These are phyloP conservation scores for Heliconius ismenius DNA, from an alignment of 2,888 invertebrate genomes.

Conservation along the genomic window DNA sequence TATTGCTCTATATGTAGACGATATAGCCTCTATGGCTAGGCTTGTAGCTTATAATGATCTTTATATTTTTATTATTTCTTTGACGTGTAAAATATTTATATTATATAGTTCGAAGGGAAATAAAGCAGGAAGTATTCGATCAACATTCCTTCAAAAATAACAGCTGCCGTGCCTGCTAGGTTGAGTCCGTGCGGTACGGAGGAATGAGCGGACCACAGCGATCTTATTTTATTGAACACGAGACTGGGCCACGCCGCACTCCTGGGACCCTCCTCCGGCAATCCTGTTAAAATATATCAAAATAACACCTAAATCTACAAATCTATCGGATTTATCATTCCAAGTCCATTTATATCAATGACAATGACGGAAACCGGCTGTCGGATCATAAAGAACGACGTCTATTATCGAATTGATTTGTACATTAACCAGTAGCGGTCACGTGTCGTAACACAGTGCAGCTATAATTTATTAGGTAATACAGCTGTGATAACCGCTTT, in stretches of 20 bases:
- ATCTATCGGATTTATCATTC: conserved; percentile 7
- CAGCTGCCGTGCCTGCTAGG: conserved; percentile 83
- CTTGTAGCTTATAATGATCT: not conserved
- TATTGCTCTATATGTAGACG: conserved; percentile 7
- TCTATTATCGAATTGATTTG: conserved; percentile 58
- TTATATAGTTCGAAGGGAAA: not conserved
- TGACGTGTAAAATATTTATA: not conserved
- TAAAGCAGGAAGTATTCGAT: conserved; percentile 48
- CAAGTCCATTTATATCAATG: conserved; percentile 31
- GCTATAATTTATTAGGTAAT: conserved; percentile 71
- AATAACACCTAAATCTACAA: conserved; percentile 30
- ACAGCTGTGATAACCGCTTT: conserved; percentile 62
- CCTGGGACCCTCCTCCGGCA: conserved; percentile 76
- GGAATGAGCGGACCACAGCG: conserved; percentile 91
- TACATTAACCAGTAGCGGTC: conserved; percentile 58
- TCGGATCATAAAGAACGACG: conserved; percentile 57
- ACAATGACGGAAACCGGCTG: conserved; percentile 43
- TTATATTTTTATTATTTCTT: not conserved
- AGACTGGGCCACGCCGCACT: conserved; percentile 86
- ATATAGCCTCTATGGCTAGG: too few relatives aligned
- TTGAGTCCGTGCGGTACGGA: conserved; percentile 90
- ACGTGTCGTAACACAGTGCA: conserved; percentile 59
- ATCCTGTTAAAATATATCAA: conserved; percentile 61
- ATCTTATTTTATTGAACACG: conserved; percentile 93
- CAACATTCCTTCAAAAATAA: conserved; percentile 61